Evolutionary conservation across 2,113 vertebrate species (phyloP).

Genomic region (Merops nubicus): DNA sequence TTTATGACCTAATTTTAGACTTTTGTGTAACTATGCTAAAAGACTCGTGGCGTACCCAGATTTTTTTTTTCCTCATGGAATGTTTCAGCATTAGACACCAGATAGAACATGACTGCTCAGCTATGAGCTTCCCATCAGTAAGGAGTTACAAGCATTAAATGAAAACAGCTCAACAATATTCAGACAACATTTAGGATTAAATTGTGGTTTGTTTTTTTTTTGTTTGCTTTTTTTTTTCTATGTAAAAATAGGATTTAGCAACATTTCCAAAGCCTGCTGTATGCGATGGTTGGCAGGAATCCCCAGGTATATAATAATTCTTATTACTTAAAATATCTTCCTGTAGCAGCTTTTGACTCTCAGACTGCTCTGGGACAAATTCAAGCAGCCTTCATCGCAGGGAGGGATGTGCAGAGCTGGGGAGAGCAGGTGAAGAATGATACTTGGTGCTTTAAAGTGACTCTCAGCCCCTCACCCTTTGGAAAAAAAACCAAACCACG

Average conservation of each 20-base stretch:
- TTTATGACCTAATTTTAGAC: constrained; percentile 67
- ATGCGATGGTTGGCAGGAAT: neutral
- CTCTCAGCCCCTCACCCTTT: neutral
- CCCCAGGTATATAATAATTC: neutral
- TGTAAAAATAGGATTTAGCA: neutral
- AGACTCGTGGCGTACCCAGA: neutral
- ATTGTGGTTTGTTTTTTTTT: neutral
- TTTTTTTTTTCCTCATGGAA: neutral
- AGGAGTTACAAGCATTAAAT: neutral
- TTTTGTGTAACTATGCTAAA: neutral
- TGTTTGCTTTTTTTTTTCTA: neutral
- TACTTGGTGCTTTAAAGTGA: neutral
- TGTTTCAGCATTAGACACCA: neutral
- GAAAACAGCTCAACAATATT: neutral
- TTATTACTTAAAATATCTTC: neutral
- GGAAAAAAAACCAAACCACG: neutral
- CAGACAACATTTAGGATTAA: neutral
- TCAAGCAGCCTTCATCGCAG: neutral
- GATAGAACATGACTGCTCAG: neutral
- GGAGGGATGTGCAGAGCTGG: neutral
- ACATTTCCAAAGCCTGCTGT: neutral
- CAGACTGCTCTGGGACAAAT: neutral
- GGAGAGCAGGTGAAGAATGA: neutral
- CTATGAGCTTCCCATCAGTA: neutral
- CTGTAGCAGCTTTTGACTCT: neutral